Base-by-base conservation (phyloP, 2,888 invertebrate species). In the Brenthis ino region DNA sequence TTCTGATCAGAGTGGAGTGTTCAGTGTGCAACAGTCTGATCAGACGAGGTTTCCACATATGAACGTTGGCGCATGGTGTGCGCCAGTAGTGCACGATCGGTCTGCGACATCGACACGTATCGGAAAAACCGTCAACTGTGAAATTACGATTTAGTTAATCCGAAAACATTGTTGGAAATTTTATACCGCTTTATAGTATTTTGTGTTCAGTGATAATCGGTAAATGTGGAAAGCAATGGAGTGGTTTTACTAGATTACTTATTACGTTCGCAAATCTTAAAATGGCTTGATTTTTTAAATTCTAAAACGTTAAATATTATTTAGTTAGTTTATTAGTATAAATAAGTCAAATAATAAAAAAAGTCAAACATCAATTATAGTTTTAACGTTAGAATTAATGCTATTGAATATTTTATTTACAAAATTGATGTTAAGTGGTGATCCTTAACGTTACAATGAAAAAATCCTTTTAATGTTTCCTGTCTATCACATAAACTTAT, bases 11-110 rank as follows among this genome's bases (percentile, higher is more conserved):
- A n/a, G 16, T 57, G 56, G 57, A 58, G 51, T 65, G 64, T 58
- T 57, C 43, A 61, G 66, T 69, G 66, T 74, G 71, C 72, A 71
- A 61, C 72, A 67, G 70, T 68, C 68, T 69, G 70, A 72, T 79
- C 79, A 82, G 82, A 80, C 67, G 71, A 72, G 81, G 83, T 89
- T 91, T 90, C 88, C 89, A 85, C 85, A 84, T 82, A 85, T 84
- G 82, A 84, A 82, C 57, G 81, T 81, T 83, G 85, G 76, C 81
- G 84, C 82, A 80, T 84, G 80, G 78, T 80, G 81, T 80, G 79
- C 80, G 80, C 83, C 88, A 88, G 89, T 89, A 87, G 86, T 86
- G 85, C 82, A 87, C 87, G 79, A 78, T 79, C 80, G 81, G 85
- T 85, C 85, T 85, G 83, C 85, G 84, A 82, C 85, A 72, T 72